Conservation (phyloP, 1,140 invertebrate genomes). For the Frieseomelitta varia region DNA sequence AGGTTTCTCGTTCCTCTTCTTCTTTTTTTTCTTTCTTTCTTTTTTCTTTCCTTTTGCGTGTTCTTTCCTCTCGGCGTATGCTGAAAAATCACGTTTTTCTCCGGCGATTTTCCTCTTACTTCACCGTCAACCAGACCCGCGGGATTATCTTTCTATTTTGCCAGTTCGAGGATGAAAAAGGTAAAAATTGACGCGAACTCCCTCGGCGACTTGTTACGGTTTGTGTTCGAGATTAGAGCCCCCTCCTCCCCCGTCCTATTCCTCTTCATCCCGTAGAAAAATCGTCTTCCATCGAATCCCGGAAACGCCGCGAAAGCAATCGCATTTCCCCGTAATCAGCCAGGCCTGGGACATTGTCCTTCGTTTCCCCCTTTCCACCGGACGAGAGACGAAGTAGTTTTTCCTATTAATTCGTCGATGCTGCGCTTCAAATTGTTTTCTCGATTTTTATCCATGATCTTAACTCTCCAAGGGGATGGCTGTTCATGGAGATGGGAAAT, state of each 20-base stretch:
- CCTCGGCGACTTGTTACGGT: conserved; percentile 30
- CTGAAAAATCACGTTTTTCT: background rate
- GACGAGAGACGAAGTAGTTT: too few relatives aligned
- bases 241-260: too few relatives aligned
- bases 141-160: conserved; percentile 43
- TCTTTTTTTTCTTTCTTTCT: too few relatives aligned
- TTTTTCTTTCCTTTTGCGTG: too few relatives aligned
- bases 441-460: background rate
- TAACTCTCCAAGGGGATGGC: background rate
- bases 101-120: background rate
- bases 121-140: background rate
- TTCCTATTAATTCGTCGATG: background rate
- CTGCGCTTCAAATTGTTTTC: background rate
- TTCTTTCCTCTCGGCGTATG: background rate
- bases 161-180: conserved; percentile 21
- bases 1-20: background rate
- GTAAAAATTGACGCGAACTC: conserved; percentile 41
- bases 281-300: conserved; percentile 26
- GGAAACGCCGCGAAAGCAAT: conserved; percentile 17
- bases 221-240: conserved; percentile 37
- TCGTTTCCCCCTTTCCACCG: background rate
- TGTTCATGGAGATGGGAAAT: background rate
- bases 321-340: conserved; percentile 9
- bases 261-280: conserved; percentile 13
- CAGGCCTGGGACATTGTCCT: background rate